phyloP scores from a whole-genome alignment of 2,113 vertebrate species.

The Columba livia region DNA sequence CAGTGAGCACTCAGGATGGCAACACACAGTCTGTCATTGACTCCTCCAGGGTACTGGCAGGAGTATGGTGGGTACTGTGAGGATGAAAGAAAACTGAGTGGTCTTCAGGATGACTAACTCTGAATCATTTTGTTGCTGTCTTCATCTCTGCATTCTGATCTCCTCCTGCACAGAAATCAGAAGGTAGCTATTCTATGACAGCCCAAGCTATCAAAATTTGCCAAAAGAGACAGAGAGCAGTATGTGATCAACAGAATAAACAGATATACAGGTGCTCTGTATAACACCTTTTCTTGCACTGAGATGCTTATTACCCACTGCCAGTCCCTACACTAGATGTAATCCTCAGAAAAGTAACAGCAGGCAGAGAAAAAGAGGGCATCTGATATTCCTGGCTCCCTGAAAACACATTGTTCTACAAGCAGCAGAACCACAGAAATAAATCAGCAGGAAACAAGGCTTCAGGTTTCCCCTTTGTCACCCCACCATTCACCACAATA shows the following conservation, averaged over 20 bases:
- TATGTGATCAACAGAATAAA: constrained; percentile 12
- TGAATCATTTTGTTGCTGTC: constrained; percentile 27
- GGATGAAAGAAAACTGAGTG: constrained; percentile 7
- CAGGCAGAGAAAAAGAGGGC: not conserved
- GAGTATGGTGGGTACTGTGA: constrained; percentile 7
- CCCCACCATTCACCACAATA: not conserved
- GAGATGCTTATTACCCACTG: not conserved
- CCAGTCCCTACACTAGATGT: not conserved
- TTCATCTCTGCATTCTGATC: constrained; percentile 29
- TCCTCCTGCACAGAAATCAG: constrained; percentile 31
- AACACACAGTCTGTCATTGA: not conserved
- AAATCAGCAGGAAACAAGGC: not conserved
- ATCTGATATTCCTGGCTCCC: constrained; percentile 14
- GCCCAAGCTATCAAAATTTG: not conserved
- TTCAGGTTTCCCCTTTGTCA: not conserved
- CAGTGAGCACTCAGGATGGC: not conserved
- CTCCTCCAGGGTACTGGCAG: not conserved
- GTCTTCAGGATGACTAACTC: constrained; percentile 39
- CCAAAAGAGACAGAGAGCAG: not conserved
- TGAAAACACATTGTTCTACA: not conserved
- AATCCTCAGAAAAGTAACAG: not conserved
- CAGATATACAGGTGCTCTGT: not conserved
- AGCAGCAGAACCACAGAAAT: constrained; percentile 8
- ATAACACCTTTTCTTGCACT: constrained; percentile 12
- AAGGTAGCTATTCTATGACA: constrained; percentile 27